These are phyloP conservation scores for Bombyx huttoni DNA, from an alignment of 2,888 invertebrate genomes.

Conservation along the genomic window DNA sequence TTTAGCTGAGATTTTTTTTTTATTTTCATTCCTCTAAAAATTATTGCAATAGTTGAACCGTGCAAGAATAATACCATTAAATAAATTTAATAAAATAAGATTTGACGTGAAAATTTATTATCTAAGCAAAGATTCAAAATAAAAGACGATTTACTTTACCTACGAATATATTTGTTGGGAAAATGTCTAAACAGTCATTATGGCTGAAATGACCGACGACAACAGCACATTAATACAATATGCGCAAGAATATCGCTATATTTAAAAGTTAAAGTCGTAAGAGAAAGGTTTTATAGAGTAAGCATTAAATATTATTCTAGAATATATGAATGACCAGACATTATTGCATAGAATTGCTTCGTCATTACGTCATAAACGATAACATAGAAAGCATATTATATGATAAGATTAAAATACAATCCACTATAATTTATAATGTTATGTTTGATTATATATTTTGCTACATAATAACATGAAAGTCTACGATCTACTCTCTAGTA, in stretches of 20 bases:
- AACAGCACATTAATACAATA: neutral
- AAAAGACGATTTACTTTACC: neutral
- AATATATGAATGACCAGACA: too few relatives aligned
- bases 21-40: too few relatives aligned
- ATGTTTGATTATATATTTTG: neutral
- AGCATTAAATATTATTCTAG: too few relatives aligned
- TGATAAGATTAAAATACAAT: too few relatives aligned
- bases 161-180: slow-evolving; percentile 59
- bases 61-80: too few relatives aligned
- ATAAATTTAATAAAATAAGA: too few relatives aligned
- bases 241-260: neutral
- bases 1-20: too few relatives aligned
- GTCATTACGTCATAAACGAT: too few relatives aligned
- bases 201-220: slow-evolving; percentile 69
- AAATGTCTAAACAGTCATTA: slow-evolving; percentile 57
- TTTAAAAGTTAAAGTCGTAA: neutral
- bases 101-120: neutral
- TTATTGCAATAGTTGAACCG: too few relatives aligned
- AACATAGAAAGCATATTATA: too few relatives aligned
- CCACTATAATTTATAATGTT: neutral
- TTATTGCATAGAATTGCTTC: too few relatives aligned
- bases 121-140: neutral
- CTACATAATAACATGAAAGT: neutral
- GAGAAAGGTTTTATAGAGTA: too few relatives aligned
- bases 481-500: neutral